Base-by-base conservation (phyloP, 2,797 vertebrate genomes). In the Chrysolophus pictus region DNA sequence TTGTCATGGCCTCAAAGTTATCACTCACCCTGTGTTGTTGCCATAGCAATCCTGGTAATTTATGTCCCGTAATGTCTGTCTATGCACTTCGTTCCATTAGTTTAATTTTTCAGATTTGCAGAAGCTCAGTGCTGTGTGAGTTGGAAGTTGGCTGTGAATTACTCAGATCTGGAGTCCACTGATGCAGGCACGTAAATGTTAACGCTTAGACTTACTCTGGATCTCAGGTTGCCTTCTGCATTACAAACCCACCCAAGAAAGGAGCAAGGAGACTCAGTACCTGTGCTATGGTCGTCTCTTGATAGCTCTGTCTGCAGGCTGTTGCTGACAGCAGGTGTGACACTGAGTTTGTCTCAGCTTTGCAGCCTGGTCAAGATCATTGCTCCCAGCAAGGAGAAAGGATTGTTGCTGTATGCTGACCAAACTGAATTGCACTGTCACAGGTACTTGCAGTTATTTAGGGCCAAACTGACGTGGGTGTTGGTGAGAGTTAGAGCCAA, bases 41-140 rank as follows among this genome's bases (percentile, higher is more conserved):
- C 93, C 95, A 96, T 97, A 89, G 93, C 37, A 96, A 96, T 81
- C 4, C 64, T 76, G 83, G 46, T 64, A 69, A 90, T 96, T 93
- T 92, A 26, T 65, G 75, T 73, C 70, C 63, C n/a, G 10, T 94
- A 75, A 90, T 83, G 63, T 87, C 94, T 88, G 76, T 58, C 69
- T 71, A 11, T 51, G 37, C 14, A 10, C 59, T 94, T 88, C n/a
- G 49, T 78, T 81, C 64, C 41, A 5, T 35, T 68, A 8, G 60
- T 74, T 13, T 26, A 29, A 44, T 90, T 90, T 72, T 78, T 77
- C 74, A 74, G 67, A 73, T 91, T 90, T 83, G 84, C 69, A 68
- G 84, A 23, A 90, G 65, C 94, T 94, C 29, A 7, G 23, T 26
- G 10, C 47, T 85, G 17, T 51, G 84, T 93, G 75, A 53, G 72